Base-by-base conservation (phyloP, 2,113 vertebrate species). In the Arothron firmamentum region DNA sequence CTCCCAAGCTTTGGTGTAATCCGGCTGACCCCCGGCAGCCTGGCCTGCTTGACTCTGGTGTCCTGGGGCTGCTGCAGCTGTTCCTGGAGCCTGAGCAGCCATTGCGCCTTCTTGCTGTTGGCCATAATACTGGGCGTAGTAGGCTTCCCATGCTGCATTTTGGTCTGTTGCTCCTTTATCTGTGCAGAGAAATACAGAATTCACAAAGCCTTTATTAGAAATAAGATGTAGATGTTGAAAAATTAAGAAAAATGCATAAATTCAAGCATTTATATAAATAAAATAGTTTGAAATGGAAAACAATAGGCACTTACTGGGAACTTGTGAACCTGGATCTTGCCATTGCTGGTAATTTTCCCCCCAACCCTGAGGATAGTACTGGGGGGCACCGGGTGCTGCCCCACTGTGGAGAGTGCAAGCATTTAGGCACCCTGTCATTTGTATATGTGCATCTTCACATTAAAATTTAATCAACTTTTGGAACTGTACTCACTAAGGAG, bases 1-100 rank as follows among this genome's bases (percentile, higher is more conserved):
- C 70, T 96, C 94, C 94, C 94, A 96, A 20, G 94, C 94, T 84
- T 96, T 96, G 2, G 94, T 96, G 82, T 96, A 95, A 85, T 96
- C 94, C 0, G 94, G 94, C 78, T 96, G 94, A 8, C 91, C 91
- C 0, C 91, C 86, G 2, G 92, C 64, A 0, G 89, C 81, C 25
- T 89, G 93, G 66, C 83, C 74, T n/a, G 70, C 80, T 52, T 85
- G 93, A 5, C 88, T 85, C 16, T 92, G 93, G 58, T 94, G 93
- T 13, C 90, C 82, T 0, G 92, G 91, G 0, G 92, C 90, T 0
- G 92, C 92, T 12, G 90, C 82, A 0, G 92, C 84, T 10, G 88
- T 90, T 19, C 90, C 89, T 0, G 94, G 91, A 0, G 82, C 66
- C 17, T 93, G 94, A 11, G 88, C 92, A 0, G 91, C 87, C 81